phyloP scores from a whole-genome alignment of 2,113 vertebrate species.

The Saguinus imperator region DNA sequence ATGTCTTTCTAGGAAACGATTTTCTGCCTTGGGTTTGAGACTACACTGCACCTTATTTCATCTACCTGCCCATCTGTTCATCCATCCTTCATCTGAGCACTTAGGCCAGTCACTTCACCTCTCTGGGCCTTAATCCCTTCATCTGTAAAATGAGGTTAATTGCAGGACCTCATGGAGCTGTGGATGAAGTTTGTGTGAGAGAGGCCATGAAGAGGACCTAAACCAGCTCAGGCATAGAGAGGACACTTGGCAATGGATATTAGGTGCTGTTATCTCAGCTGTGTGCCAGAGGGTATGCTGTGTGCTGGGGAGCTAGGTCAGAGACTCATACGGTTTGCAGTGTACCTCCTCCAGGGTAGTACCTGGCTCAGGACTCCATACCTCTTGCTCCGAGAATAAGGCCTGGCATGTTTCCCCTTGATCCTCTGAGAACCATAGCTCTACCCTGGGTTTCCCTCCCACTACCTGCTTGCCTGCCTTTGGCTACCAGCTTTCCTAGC shows the following conservation, averaged over 20 bases:
- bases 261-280: not conserved
- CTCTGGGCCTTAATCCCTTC: not conserved
- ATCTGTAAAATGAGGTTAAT: not conserved
- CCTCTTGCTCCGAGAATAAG: not conserved
- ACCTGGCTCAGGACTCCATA: not conserved
- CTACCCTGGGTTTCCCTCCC: not conserved
- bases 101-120: not conserved
- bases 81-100: not conserved
- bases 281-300: not conserved
- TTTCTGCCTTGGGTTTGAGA: constrained; percentile 13
- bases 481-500: not conserved
- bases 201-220: not conserved
- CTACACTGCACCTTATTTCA: not conserved
- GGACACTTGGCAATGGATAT: not conserved
- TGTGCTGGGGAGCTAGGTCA: not conserved
- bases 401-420: not conserved
- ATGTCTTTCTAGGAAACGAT: not conserved
- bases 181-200: not conserved
- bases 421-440: not conserved
- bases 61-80: not conserved
- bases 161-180: not conserved
- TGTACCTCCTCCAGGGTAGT: not conserved
- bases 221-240: not conserved
- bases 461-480: not conserved
- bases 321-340: not conserved